Base-by-base conservation (phyloP, 1,140 invertebrate species). In the Bicyclus anynana region DNA sequence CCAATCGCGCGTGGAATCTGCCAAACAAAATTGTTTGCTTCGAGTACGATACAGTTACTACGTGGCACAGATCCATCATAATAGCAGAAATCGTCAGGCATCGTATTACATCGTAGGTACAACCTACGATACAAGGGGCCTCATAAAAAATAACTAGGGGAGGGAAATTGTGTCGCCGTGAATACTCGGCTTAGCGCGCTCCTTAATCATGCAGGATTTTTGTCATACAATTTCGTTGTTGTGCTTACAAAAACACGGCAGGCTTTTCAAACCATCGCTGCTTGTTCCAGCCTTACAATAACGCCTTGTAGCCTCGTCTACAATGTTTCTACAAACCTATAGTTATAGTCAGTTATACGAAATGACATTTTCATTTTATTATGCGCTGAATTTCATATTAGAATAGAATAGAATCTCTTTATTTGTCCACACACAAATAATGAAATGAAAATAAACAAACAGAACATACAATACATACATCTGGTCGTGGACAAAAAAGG, bases 71-170 rank as follows among this genome's bases (percentile, higher is more conserved):
- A n/a, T n/a, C n/a, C n/a, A n/a, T 3, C 29, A 10, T 12, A 10
- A 26, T 26, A 26, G 10, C 29, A 23, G 33, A 44, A 56, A 56
- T 40, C 42, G 48, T 10, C 51, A 38, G 35, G 50, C 51, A 18
- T 57, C 52, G 48, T 42, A 18, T 7, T 2, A 2, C 23, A 23
- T 7, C 23, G n/a, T n/a, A n/a, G n/a, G n/a, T n/a, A n/a, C n/a
- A n/a, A n/a, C 7, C 23, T 10, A 44, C 16, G 40, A 44, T 50
- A 60, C 54, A 53, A 59, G 29, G 52, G 37, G 29, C 33, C 58
- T 60, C 46, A 50, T 60, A 60, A 60, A 60, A 60, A 60, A 54
- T 60, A 60, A 60, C 52, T 53, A 60, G 54, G 47, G 10, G 35
- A n/a, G 29, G 50, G 26, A 16, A 50, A 60, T 60, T 53, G 52